phyloP scores from a whole-genome alignment of 2,797 vertebrate species.

The Discoglossus pictus region DNA sequence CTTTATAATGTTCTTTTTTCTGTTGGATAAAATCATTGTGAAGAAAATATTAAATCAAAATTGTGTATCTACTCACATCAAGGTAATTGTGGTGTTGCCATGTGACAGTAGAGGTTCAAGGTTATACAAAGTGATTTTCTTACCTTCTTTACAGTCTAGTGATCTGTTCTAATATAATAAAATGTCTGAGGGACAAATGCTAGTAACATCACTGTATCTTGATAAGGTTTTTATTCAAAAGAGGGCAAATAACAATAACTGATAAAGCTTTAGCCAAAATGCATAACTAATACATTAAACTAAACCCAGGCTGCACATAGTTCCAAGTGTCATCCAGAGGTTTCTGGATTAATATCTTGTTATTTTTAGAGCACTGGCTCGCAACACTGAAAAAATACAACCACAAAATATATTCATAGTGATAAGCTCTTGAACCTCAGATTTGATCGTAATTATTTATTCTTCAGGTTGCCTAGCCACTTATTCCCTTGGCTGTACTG shows the following conservation, averaged over 20 bases:
- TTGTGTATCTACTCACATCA: slow-evolving; percentile 9
- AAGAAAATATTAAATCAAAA: slow-evolving; percentile 28
- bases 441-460: too few species aligned
- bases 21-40: slow-evolving; percentile 4
- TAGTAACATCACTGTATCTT: slow-evolving; percentile 32
- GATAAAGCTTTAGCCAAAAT: slow-evolving; percentile 10
- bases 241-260: slow-evolving; percentile 10
- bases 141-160: slow-evolving; percentile 33
- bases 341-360: too few species aligned
- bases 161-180: slow-evolving; percentile 32
- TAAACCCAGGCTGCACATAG: too few species aligned
- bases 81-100: slow-evolving; percentile 12
- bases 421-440: too few species aligned
- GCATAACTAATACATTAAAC: slow-evolving; percentile 13
- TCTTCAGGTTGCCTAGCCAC: too few species aligned
- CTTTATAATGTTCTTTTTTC: slow-evolving; percentile 25
- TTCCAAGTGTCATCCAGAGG: too few species aligned
- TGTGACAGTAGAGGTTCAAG: slow-evolving; percentile 32
- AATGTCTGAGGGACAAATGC: slow-evolving; percentile 29
- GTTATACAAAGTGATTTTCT: slow-evolving; percentile 36
- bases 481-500: too few species aligned
- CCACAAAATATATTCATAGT: too few species aligned
- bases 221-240: slow-evolving; percentile 10
- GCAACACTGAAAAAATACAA: too few species aligned
- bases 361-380: too few species aligned